These are phyloP conservation scores for Melipona quadrifasciata DNA, from an alignment of 1,140 invertebrate genomes.

Conservation along the genomic window DNA sequence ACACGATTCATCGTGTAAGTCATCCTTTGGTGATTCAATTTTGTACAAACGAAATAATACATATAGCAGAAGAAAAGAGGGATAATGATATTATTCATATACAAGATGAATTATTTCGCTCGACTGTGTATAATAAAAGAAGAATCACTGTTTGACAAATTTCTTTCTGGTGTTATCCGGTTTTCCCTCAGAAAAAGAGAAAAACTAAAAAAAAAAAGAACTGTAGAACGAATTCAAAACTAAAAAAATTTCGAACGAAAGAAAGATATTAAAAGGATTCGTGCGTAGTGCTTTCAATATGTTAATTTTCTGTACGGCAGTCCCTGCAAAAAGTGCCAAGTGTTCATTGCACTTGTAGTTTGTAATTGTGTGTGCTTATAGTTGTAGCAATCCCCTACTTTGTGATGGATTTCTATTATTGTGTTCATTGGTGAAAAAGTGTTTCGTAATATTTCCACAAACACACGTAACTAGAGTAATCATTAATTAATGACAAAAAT, in stretches of 20 bases:
- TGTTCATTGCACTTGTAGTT: constrained; percentile 42
- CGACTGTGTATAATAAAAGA: constrained; percentile 70
- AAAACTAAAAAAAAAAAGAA: no score
- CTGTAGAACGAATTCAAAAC: not conserved
- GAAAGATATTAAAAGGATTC: not conserved
- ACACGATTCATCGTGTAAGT: constrained; percentile 19
- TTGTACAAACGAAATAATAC: constrained; percentile 69
- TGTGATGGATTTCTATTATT: constrained; percentile 43
- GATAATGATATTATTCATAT: constrained; percentile 56
- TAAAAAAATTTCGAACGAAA: not conserved
- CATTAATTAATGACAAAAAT: not conserved
- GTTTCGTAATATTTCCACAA: constrained; percentile 25
- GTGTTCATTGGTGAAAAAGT: constrained; percentile 50
- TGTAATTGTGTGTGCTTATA: constrained; percentile 22
- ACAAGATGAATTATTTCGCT: constrained; percentile 62
- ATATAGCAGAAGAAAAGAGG: constrained; percentile 22
- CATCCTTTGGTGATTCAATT: constrained; percentile 64
- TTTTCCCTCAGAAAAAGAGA: not conserved
- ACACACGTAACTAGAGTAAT: not conserved
- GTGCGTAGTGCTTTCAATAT: not conserved
- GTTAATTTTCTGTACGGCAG: constrained; percentile 2
- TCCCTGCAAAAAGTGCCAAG: constrained; percentile 45
- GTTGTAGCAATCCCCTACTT: constrained; percentile 29
- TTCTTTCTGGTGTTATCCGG: constrained; percentile 39
- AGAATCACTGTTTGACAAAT: constrained; percentile 58